A percentile compares a stretch with the other conserved stretches of the same genome.
phyloP scores from a whole-genome alignment of 2,797 vertebrate genomes.

The Chiloscyllium punctatum region DNA sequence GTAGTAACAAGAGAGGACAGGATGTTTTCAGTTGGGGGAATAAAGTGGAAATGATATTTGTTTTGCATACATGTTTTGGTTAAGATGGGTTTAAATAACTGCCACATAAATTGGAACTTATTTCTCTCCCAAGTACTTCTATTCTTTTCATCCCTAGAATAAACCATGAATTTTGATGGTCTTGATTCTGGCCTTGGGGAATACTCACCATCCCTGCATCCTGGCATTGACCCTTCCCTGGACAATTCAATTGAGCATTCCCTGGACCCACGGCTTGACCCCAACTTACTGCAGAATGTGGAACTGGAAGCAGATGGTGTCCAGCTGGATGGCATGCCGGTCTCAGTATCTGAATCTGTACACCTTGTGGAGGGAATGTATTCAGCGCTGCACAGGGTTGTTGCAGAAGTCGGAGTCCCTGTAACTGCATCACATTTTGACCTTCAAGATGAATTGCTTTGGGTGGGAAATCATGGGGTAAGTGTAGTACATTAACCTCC shows the following conservation, averaged over 20 bases:
- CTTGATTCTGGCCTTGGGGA: conserved; percentile 81
- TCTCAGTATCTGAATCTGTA: conserved; percentile 67
- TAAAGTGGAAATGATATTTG: not conserved
- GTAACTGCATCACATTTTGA: conserved; percentile 86
- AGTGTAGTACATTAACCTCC: conserved; percentile 46
- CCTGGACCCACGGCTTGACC: conserved; percentile 77
- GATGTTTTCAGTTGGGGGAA: not conserved
- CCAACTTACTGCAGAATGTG: conserved; percentile 76
- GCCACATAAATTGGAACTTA: not conserved
- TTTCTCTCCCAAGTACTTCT: not conserved
- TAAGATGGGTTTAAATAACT: not conserved
- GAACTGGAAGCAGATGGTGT: conserved; percentile 77
- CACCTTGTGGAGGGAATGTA: conserved; percentile 92
- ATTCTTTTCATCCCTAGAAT: not conserved
- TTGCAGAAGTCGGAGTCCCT: conserved; percentile 87
- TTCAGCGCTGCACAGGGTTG: conserved; percentile 86
- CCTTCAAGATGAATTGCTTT: conserved; percentile 89
- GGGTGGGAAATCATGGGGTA: conserved; percentile 94
- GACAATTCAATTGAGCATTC: conserved; percentile 66
- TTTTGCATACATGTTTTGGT: not conserved
- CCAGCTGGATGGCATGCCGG: conserved; percentile 57
- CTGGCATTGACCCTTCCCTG: conserved; percentile 62
- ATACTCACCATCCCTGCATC: conserved; percentile 63
- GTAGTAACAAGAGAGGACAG: not conserved
- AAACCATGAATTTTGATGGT: conserved; percentile 85